Evolutionary conservation across 2,888 invertebrate genomes (phyloP).

Genomic region (Cantharis rustica): DNA sequence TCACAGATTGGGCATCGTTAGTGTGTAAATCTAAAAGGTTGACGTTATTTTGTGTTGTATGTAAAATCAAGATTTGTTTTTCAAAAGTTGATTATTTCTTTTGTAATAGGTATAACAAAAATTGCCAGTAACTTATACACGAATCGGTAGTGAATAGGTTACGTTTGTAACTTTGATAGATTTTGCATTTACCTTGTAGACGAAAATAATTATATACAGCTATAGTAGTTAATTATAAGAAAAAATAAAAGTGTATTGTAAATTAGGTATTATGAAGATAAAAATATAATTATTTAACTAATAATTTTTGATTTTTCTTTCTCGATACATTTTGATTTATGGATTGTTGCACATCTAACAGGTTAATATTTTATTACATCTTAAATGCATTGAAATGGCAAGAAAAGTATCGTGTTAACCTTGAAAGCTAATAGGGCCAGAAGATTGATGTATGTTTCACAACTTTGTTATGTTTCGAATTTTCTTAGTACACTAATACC

Average conservation of each 20-base stretch:
- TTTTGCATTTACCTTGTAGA: conserved; percentile 32
- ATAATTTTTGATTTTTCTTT: not conserved
- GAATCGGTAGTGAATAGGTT: conserved; percentile 16
- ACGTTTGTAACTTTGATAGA: conserved; percentile 28
- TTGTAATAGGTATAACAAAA: not conserved
- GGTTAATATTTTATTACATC: too few species aligned
- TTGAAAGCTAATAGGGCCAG: too few species aligned
- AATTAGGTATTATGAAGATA: conserved; percentile 24
- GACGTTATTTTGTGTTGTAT: not conserved
- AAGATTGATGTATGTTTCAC: too few species aligned
- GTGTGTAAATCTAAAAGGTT: not conserved
- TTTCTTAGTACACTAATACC: too few species aligned
- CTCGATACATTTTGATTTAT: too few species aligned
- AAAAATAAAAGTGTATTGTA: conserved; percentile 28
- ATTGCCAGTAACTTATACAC: conserved; percentile 16
- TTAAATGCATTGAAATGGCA: too few species aligned
- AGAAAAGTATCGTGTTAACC: too few species aligned
- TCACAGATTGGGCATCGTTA: not conserved
- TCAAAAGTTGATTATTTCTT: not conserved
- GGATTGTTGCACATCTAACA: too few species aligned
- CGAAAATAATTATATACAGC: conserved; percentile 19
- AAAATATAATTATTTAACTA: conserved; percentile 30
- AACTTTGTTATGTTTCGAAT: too few species aligned
- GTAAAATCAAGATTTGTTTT: not conserved
- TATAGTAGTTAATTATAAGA: conserved; percentile 26